phyloP scores from a whole-genome alignment of 2,113 vertebrate species.

The Corapipo altera region DNA sequence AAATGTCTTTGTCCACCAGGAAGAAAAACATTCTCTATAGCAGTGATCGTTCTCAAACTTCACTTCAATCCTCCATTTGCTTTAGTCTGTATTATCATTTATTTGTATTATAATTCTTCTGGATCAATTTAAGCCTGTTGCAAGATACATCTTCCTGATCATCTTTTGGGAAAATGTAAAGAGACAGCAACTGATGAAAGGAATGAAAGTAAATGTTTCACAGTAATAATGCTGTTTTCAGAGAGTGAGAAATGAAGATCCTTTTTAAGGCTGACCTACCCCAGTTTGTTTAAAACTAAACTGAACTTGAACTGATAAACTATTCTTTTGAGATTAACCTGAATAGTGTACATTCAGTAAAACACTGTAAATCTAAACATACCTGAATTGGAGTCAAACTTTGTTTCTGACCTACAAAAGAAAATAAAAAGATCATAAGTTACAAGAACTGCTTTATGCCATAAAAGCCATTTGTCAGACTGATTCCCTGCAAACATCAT shows the following conservation, averaged over 20 bases:
- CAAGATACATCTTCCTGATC: slow-evolving; percentile 54
- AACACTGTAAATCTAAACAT: slow-evolving; percentile 76
- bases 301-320: slow-evolving; percentile 72
- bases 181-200: slow-evolving; percentile 31
- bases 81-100: slow-evolving; percentile 34
- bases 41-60: background rate
- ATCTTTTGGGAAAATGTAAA: slow-evolving; percentile 55
- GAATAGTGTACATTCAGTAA: slow-evolving; percentile 67
- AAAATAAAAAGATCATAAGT: slow-evolving; percentile 56
- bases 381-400: slow-evolving; percentile 98
- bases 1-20: slow-evolving; percentile 41
- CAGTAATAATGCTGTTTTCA: slow-evolving; percentile 40
- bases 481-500: background rate
- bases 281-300: slow-evolving; percentile 75
- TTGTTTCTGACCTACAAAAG: slow-evolving; percentile 87
- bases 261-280: slow-evolving; percentile 67
- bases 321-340: slow-evolving; percentile 72
- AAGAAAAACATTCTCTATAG: slow-evolving; percentile 57
- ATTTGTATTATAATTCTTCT: slow-evolving; percentile 27
- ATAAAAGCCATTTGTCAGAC: slow-evolving; percentile 2
- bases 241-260: slow-evolving; percentile 53
- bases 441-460: slow-evolving; percentile 50
- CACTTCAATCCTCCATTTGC: background rate
- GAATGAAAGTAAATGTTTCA: slow-evolving; percentile 43
- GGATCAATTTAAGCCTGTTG: slow-evolving; percentile 30